These are phyloP conservation scores for Pachydiplax longipennis DNA, from an alignment of 2,888 invertebrate species.

Conservation along the genomic window DNA sequence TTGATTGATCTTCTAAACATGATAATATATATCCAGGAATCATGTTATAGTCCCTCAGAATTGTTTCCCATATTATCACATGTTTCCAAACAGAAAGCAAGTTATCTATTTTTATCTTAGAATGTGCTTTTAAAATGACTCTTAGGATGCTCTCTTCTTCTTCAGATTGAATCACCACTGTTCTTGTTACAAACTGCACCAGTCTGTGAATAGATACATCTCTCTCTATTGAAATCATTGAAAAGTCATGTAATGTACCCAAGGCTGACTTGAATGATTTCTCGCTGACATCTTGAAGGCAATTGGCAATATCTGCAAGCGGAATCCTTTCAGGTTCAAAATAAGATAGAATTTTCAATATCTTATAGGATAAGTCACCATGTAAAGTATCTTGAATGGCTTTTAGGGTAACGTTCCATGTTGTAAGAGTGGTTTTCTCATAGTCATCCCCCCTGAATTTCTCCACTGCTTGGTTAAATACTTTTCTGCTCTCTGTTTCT, in stretches of 20 bases:
- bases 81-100: neutral
- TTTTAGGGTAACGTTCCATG: neutral
- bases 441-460: neutral
- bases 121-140: neutral
- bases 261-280: neutral
- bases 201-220: neutral
- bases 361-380: neutral
- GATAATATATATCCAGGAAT: neutral
- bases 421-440: neutral
- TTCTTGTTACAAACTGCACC: neutral
- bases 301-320: neutral
- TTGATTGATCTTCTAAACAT: neutral
- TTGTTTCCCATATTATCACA: neutral
- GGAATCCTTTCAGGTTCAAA: neutral
- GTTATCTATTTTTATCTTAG: neutral
- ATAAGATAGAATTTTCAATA: neutral
- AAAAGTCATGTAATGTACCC: neutral
- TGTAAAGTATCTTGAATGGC: neutral
- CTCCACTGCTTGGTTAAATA: neutral
- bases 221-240: neutral
- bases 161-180: neutral
- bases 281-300: neutral
- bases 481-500: neutral
- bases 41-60: neutral
- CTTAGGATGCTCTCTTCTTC: neutral